A percentile compares a stretch with the other conserved stretches of the same genome.
phyloP scores from a whole-genome alignment of 2,113 vertebrate species.

The Macaca mulatta region DNA sequence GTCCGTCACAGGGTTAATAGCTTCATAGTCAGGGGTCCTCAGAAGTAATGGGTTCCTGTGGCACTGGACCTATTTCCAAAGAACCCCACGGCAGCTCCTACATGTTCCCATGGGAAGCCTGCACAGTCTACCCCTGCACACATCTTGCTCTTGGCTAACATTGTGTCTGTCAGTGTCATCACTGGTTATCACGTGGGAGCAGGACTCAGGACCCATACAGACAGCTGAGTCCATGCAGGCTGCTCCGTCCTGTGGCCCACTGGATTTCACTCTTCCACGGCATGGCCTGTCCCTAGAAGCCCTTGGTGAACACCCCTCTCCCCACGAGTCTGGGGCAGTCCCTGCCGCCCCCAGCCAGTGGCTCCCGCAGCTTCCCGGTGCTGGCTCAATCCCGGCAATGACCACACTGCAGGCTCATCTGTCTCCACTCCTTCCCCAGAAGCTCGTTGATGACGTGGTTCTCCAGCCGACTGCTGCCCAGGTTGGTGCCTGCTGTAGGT shows the following conservation, averaged over 20 bases:
- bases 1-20: neutral
- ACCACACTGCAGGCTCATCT: neutral
- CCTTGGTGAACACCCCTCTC: neutral
- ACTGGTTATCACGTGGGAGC: accelerated
- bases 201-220: accelerated
- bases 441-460: too few relatives aligned
- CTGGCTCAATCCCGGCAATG: too few relatives aligned
- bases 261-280: too few relatives aligned
- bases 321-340: neutral
- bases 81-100: neutral
- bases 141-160: neutral
- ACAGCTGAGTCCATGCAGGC: neutral
- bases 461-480: too few relatives aligned
- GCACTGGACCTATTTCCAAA: neutral
- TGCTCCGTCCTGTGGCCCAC: too few relatives aligned
- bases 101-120: neutral
- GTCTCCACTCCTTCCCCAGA: neutral
- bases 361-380: neutral
- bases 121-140: neutral
- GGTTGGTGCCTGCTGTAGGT: too few relatives aligned
- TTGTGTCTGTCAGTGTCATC: too few relatives aligned
- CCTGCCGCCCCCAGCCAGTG: neutral
- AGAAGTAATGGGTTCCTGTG: neutral
- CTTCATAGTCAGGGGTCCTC: too few relatives aligned
- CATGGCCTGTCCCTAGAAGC: neutral